A percentile compares a stretch with the other conserved stretches of the same genome.
These are phyloP conservation scores for Melanotaenia maccullochi DNA, from an alignment of 2,797 vertebrate species.

Conservation along the genomic window DNA sequence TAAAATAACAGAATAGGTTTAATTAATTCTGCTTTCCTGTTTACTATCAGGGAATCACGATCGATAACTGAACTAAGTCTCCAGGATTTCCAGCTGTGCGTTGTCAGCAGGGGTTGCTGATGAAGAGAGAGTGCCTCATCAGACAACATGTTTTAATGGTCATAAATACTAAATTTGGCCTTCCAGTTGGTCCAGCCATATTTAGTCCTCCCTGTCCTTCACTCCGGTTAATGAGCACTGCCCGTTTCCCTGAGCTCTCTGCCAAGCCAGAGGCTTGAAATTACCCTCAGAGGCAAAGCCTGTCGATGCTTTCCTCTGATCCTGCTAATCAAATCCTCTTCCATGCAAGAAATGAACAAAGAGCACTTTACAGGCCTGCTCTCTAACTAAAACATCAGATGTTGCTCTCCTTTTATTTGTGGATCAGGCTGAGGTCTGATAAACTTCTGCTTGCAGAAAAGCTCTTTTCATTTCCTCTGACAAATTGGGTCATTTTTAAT, in stretches of 20 bases:
- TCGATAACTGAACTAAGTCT: slow-evolving; percentile 16
- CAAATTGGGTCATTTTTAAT: slow-evolving; percentile 53
- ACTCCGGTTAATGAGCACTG: slow-evolving; percentile 71
- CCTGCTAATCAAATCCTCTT: slow-evolving; percentile 60
- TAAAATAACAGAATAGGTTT: background rate
- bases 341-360: slow-evolving; percentile 53
- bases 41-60: slow-evolving; percentile 2
- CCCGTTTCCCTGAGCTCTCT: slow-evolving; percentile 62
- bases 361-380: slow-evolving; percentile 33
- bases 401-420: slow-evolving; percentile 45
- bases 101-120: slow-evolving; percentile 48
- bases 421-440: slow-evolving; percentile 47
- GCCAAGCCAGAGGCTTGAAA: slow-evolving; percentile 68
- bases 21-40: background rate
- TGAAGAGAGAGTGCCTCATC: slow-evolving; percentile 66
- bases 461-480: slow-evolving; percentile 29
- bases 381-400: slow-evolving; percentile 52
- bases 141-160: slow-evolving; percentile 51
- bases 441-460: slow-evolving; percentile 38
- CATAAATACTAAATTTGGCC: slow-evolving; percentile 65
- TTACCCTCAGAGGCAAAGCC: slow-evolving; percentile 52
- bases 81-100: background rate
- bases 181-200: slow-evolving; percentile 59
- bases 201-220: slow-evolving; percentile 66
- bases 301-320: slow-evolving; percentile 60